Evolutionary conservation across 2,797 vertebrate species (phyloP), one percentile per base, ranked within the genome.

Genomic region (Alosa sapidissima): DNA sequence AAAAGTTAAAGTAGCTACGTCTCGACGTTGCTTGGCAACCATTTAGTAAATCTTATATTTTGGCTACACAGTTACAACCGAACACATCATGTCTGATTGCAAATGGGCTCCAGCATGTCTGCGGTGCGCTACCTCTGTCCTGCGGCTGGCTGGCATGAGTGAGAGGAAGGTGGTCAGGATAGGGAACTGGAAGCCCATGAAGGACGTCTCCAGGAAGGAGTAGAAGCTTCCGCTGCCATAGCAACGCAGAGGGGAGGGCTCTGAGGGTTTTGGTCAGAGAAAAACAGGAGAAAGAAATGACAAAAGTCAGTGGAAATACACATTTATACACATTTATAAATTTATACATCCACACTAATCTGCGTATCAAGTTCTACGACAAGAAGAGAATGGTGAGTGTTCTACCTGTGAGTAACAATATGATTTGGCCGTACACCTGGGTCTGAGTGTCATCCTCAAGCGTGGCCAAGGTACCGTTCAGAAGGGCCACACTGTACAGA

Each of bases 161-260:
- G 88, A 92, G 86, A 96, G 14, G 89, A 95, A 91, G 54, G 89
- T 82, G 36, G 92, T 93, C 85, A 96, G 85, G 84, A 92, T 90
- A 60, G 95, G 95, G 88, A 96, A 94, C 89, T 91, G 90, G 89
- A 95, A 96, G 1, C 89, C 91, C 90, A 92, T 8, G 90, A 96
- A 95, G 0, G 90, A 89, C 0, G 72, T 10, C 78, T 88, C 5
- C 33, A 96, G 83, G 90, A 94, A 96, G 1, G 1, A 1, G 55
- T 94, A 94, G 90, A 91, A 95, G 85, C 93, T 95, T 24, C 72
- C 60, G 87, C 86, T 93, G 0, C 72, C 84, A n/a, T 95, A 96
- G 90, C 95, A 96, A 3, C 78, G 91, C 16, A 95, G 89, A 11
- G 92, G 89, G 0, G 1, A 0, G 2, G 93, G 87, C 2, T 81